A percentile compares a stretch with the other conserved stretches of the same genome.
Conservation (phyloP, 2,113 vertebrate genomes). For the Noctilio leporinus region DNA sequence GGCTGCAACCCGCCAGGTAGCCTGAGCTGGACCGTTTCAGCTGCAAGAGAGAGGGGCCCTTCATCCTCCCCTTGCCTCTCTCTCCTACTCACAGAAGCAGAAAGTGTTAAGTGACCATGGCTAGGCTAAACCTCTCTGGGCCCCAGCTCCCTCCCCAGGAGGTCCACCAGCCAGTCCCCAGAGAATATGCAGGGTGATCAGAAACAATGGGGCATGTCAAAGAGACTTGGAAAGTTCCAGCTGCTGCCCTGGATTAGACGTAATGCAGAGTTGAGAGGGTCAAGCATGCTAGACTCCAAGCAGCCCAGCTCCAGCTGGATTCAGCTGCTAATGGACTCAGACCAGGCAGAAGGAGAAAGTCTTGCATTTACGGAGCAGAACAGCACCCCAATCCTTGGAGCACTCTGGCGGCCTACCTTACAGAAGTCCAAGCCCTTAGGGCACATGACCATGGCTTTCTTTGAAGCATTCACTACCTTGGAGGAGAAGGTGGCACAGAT, state of each 20-base stretch:
- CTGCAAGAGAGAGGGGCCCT: slow-evolving; percentile 66
- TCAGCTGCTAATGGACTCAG: background rate
- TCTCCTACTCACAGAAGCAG: background rate
- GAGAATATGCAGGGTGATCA: background rate
- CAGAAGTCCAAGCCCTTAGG: slow-evolving; percentile 77
- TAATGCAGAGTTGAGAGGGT: background rate
- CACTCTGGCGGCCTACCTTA: slow-evolving; percentile 72
- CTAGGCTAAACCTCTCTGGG: background rate
- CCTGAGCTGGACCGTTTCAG: slow-evolving; percentile 73
- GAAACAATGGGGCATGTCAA: background rate
- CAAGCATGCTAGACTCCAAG: background rate
- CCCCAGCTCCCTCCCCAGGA: background rate
- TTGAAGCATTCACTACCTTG: slow-evolving; percentile 74
- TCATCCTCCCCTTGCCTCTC: background rate
- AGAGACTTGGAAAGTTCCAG: background rate
- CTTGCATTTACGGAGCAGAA: background rate
- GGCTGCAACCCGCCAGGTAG: slow-evolving; percentile 78
- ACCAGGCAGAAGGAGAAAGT: background rate
- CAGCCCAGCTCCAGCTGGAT: background rate
- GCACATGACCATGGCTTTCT: slow-evolving; percentile 25
- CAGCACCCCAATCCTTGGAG: background rate
- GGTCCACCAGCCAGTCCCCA: background rate
- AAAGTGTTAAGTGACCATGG: background rate
- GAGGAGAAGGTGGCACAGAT: slow-evolving; percentile 76
- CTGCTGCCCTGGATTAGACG: background rate